Conservation (phyloP, 2,888 invertebrate genomes). For the Diarsia dahlii region DNA sequence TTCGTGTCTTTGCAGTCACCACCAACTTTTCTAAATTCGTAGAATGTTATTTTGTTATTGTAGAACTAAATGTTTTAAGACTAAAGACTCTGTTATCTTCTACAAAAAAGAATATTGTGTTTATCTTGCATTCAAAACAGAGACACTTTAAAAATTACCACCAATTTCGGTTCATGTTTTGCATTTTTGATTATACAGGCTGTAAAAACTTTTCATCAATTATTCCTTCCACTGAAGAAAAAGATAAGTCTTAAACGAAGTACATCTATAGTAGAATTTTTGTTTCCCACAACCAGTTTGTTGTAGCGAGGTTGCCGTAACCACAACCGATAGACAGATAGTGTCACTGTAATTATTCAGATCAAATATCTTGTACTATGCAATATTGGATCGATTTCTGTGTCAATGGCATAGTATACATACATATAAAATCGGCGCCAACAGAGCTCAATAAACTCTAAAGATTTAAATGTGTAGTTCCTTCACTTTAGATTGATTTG, state of each 20-base stretch:
- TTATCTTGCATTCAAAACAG: no score
- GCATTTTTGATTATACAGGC: not conserved
- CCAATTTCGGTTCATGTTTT: not conserved
- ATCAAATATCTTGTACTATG: constrained; percentile 22
- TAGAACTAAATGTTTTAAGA: not conserved
- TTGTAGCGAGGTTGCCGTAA: constrained; percentile 17
- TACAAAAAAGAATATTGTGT: not conserved
- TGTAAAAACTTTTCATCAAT: not conserved
- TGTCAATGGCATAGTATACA: constrained; percentile 5
- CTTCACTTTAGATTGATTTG: not conserved
- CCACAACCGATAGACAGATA: constrained; percentile 26
- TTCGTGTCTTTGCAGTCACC: constrained; percentile 4
- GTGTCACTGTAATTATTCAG: constrained; percentile 16
- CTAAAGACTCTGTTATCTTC: not conserved
- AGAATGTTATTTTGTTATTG: not conserved
- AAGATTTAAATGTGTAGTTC: not conserved
- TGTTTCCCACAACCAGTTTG: constrained; percentile 7
- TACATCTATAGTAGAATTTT: not conserved
- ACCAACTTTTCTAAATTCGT: not conserved
- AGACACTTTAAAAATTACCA: no score
- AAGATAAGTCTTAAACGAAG: not conserved
- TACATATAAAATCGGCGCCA: constrained; percentile 14
- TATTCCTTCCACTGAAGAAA: not conserved
- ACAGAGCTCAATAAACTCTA: not conserved
- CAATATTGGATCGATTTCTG: constrained; percentile 17